Percentiles rank a stretch among this genome's conserved stretches.
phyloP scores from a whole-genome alignment of 2,888 invertebrate genomes.

The Lasioglossum vierecki region DNA sequence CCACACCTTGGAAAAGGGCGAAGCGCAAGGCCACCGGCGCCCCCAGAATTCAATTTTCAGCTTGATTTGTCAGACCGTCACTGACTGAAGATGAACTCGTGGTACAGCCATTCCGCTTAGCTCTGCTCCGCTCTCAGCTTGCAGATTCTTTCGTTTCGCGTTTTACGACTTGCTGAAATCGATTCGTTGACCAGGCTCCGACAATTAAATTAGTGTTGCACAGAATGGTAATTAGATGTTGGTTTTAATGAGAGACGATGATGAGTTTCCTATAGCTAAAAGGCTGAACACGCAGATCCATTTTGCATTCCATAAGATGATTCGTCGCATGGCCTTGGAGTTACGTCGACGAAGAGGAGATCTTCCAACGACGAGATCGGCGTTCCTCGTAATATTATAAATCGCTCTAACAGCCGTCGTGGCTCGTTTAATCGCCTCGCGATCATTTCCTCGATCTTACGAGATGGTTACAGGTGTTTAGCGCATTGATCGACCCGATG shows the following conservation, averaged over 20 bases:
- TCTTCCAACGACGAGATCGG: background rate
- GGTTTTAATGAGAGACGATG: background rate
- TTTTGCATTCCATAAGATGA: background rate
- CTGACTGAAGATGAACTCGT: constrained; percentile 68
- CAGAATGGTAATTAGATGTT: background rate
- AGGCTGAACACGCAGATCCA: background rate
- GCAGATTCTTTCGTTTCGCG: constrained; percentile 77
- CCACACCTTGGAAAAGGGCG: constrained; percentile 34
- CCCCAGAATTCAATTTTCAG: constrained; percentile 83
- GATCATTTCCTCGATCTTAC: constrained; percentile 7
- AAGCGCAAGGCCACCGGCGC: constrained; percentile 63
- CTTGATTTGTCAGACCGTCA: constrained; percentile 82
- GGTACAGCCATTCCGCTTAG: constrained; percentile 72
- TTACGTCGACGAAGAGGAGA: background rate
- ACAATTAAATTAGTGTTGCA: constrained; percentile 1
- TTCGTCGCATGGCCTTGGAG: background rate
- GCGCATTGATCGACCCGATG: constrained; percentile 16
- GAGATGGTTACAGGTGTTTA: constrained; percentile 13
- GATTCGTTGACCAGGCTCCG: background rate
- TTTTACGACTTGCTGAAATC: constrained; percentile 66
- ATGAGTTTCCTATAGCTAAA: background rate
- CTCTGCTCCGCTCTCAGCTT: constrained; percentile 1
- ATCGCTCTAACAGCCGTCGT: background rate
- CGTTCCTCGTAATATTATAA: background rate
- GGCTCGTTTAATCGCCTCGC: background rate